These are phyloP conservation scores for Lacanobia wlatinum DNA, from an alignment of 2,888 invertebrate species.

Conservation along the genomic window DNA sequence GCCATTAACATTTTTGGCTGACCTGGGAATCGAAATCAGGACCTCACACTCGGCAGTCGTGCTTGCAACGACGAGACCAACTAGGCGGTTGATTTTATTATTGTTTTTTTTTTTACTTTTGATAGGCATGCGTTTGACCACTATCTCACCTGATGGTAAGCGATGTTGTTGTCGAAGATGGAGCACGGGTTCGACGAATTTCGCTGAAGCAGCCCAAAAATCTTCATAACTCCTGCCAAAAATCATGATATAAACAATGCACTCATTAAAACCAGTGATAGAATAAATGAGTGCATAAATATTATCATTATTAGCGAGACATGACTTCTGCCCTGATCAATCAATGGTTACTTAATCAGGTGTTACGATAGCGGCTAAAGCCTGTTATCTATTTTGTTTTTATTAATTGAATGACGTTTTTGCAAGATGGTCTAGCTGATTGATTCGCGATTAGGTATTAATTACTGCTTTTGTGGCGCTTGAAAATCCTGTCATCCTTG, in stretches of 20 bases:
- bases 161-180: no score
- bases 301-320: not conserved
- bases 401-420: not conserved
- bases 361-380: not conserved
- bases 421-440: not conserved
- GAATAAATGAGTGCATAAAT: not conserved
- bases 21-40: no score
- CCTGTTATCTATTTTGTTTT: constrained; percentile 7
- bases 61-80: no score
- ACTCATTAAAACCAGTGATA: not conserved
- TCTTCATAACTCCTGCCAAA: not conserved
- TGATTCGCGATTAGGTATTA: not conserved
- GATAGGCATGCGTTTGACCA: no score
- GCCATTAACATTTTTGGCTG: no score
- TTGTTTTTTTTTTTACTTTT: no score
- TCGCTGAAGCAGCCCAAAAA: no score
- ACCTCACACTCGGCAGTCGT: no score
- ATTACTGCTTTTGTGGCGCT: not conserved
- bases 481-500: not conserved
- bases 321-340: not conserved
- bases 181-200: no score
- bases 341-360: constrained; percentile 9
- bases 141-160: no score
- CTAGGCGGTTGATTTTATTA: no score
- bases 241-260: not conserved